These are phyloP conservation scores for Boleophthalmus pectinirostris DNA, from an alignment of 2,113 vertebrate species.

Conservation along the genomic window DNA sequence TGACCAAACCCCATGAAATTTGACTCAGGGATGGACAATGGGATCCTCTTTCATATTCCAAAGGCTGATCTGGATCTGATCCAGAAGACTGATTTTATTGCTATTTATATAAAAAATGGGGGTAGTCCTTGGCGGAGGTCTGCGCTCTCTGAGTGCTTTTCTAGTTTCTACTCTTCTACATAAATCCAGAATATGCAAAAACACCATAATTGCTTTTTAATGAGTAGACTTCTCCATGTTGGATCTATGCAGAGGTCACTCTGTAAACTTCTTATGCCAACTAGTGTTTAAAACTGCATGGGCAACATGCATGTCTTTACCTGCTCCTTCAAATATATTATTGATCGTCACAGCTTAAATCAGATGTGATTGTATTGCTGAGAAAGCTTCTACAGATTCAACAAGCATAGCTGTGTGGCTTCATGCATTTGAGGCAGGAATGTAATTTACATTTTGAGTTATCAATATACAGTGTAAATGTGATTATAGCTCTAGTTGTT, in stretches of 20 bases:
- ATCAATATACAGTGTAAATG: neutral
- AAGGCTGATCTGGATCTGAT: no score
- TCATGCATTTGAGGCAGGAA: neutral
- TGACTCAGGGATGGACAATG: no score
- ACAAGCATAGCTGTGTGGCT: neutral
- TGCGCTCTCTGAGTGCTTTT: no score
- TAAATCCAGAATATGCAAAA: neutral
- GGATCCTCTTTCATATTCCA: no score
- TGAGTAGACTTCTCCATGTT: neutral
- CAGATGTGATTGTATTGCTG: constrained; percentile 12
- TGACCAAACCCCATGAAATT: no score
- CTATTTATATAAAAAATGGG: no score
- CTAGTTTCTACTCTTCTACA: neutral
- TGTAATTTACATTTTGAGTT: neutral
- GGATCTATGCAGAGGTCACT: neutral
- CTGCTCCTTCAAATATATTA: constrained; percentile 14
- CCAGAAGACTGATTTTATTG: no score
- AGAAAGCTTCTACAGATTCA: neutral
- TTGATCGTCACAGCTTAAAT: constrained; percentile 27
- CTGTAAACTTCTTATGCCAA: neutral
- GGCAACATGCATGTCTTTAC: constrained; percentile 21
- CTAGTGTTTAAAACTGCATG: constrained; percentile 35
- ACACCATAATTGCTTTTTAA: neutral
- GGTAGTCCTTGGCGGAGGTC: no score
- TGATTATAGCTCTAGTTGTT: neutral